Percentiles rank a stretch among this genome's conserved stretches.
Conservation (phyloP, 2,888 invertebrate species). For the Xanthorhoe designata region DNA sequence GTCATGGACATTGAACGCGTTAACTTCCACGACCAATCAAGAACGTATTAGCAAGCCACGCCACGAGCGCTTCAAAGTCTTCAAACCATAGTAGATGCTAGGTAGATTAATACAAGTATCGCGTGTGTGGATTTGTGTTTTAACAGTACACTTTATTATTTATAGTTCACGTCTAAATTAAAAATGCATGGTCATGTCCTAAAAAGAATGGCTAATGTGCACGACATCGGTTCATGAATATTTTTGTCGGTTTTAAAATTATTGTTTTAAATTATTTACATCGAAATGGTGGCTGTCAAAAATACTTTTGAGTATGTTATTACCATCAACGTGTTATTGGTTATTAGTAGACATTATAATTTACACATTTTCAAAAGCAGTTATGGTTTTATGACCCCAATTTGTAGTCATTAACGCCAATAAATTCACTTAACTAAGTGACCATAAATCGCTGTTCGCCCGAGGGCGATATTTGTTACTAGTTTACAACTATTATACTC, state of each 20-base stretch:
- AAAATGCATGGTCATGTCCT: constrained; percentile 58
- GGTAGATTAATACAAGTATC: constrained; percentile 61
- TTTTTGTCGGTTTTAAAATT: constrained; percentile 6
- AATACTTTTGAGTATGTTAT: constrained; percentile 3
- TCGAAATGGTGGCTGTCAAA: constrained; percentile 14
- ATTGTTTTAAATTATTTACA: not conserved
- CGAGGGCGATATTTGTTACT: constrained; percentile 25
- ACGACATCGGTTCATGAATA: constrained; percentile 32
- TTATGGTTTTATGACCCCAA: constrained; percentile 39
- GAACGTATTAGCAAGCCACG: too few species aligned
- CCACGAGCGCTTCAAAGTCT: too few species aligned
- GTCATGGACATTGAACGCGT: too few species aligned
- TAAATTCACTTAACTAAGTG: constrained; percentile 41
- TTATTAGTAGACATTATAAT: constrained; percentile 27
- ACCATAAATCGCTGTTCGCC: constrained; percentile 30
- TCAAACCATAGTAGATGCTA: constrained; percentile 37
- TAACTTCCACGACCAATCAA: too few species aligned
- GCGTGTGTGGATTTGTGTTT: constrained; percentile 59
- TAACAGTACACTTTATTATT: constrained; percentile 54
- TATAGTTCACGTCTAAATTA: constrained; percentile 54
- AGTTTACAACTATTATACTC: constrained; percentile 12
- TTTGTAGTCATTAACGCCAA: constrained; percentile 42
- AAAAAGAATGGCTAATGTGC: constrained; percentile 51
- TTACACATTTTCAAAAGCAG: constrained; percentile 31
- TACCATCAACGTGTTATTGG: constrained; percentile 11